These are phyloP conservation scores for Ganaspis sp. DNA, from an alignment of 1,140 invertebrate genomes.

Conservation along the genomic window DNA sequence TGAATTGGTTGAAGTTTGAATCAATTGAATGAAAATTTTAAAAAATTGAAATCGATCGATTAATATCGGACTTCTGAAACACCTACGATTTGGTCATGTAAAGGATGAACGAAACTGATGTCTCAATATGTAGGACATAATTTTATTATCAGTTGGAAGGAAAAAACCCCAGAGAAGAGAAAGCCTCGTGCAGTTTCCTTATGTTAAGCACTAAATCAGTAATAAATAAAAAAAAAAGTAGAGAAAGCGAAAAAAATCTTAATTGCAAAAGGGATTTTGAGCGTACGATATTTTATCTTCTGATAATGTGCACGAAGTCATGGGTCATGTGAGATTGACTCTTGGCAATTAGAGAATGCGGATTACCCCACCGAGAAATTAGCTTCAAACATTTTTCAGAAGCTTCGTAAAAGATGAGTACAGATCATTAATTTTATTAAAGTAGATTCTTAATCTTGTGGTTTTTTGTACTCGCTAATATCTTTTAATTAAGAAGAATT, in stretches of 20 bases:
- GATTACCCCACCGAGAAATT: slow-evolving; percentile 24
- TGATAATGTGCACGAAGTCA: slow-evolving; percentile 15
- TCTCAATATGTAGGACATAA: too few relatives aligned
- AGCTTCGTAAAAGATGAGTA: background rate
- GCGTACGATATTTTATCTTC: background rate
- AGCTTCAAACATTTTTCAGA: background rate
- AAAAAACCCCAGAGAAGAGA: background rate
- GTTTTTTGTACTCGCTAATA: background rate
- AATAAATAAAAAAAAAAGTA: background rate
- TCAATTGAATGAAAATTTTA: too few relatives aligned
- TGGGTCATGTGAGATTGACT: slow-evolving; percentile 12
- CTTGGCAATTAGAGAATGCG: background rate
- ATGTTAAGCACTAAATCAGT: background rate
- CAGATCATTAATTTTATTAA: background rate
- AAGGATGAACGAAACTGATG: too few relatives aligned
- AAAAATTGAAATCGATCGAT: too few relatives aligned
- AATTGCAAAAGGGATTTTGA: slow-evolving; percentile 13
- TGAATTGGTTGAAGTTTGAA: too few relatives aligned
- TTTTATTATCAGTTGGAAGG: background rate
- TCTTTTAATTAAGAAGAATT: background rate
- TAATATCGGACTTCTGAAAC: too few relatives aligned
- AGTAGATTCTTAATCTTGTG: background rate
- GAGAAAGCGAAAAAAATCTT: slow-evolving; percentile 14
- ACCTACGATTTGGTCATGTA: too few relatives aligned
- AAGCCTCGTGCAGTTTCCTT: background rate